Base-by-base conservation (phyloP, 2,888 invertebrate genomes). In the Cecidostiba fungosa region DNA sequence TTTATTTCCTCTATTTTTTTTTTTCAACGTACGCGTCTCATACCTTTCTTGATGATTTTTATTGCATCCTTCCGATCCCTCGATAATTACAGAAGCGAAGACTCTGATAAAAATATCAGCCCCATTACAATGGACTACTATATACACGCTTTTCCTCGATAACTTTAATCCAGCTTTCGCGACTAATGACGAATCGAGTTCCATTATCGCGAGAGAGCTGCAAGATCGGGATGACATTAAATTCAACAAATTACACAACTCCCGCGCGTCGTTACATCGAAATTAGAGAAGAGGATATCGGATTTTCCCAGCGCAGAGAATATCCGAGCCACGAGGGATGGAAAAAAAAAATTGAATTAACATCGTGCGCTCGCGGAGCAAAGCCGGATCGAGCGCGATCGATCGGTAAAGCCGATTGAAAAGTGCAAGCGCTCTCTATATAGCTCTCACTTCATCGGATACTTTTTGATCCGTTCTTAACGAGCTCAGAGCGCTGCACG, bases 381-480 rank as follows among this genome's bases (percentile, higher is more conserved):
- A 78, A 79, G 69, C 69, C 50, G 69, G 39, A 79, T 77, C 69
- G 78, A 79, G 29, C 66, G 66, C 66, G 29, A 72, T 72, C 43
- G 59, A 77, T 62, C 81, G 23, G 62, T 32, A 73, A 81, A 81
- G 81, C 81, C 62, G 74, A 81, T 74, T 81, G 59, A 74, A 81
- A 81, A 74, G 29, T 81, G 26, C 74, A 62, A 73, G 70, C 26
- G 29, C 59, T 19, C 77, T 36, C 12, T 19, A 12, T 19, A 23
- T 4, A n/a, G 39, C 29, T 72, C 36, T 70, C 70, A 39, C 39
- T 69, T 16, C 62, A 3, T 54, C 36, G 54, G 39, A 70, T 62
- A 62, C 74, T 81, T 81, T 81, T 81, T 81, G 81, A 74, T 76
- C 80, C 80, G 59, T 54, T 59, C 74, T 80, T 86, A 84, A 86